phyloP scores from a whole-genome alignment of 1,140 invertebrate species.

The Diabrotica undecimpunctata region DNA sequence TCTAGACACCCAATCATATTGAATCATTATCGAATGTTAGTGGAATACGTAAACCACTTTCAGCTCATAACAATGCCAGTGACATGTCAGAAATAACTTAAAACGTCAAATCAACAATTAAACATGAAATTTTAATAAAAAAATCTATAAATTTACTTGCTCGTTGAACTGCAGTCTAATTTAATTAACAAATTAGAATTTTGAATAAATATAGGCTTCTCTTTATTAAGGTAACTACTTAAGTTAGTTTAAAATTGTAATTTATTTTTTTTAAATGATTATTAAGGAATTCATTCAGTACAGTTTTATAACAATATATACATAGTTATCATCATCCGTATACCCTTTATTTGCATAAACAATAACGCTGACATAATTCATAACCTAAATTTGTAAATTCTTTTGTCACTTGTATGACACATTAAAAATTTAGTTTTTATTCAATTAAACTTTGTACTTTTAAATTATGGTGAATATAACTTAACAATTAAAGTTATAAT shows the following conservation, averaged over 20 bases:
- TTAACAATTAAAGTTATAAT: background rate
- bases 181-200: too few species aligned
- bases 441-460: background rate
- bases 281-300: too few species aligned
- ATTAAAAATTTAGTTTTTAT: background rate
- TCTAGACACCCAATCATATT: too few species aligned
- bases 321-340: too few species aligned
- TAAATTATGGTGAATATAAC: slow-evolving; percentile 3
- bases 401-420: background rate
- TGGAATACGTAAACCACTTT: too few species aligned
- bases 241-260: too few species aligned
- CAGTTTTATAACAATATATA: too few species aligned
- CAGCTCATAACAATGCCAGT: background rate
- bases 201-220: too few species aligned
- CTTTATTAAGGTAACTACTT: too few species aligned
- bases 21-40: too few species aligned
- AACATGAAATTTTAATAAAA: background rate
- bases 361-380: background rate
- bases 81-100: background rate
- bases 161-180: background rate
- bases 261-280: too few species aligned
- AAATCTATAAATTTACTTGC: background rate
- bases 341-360: background rate
- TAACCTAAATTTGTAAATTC: background rate
- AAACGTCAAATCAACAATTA: slow-evolving; percentile 3